A percentile compares a stretch with the other conserved stretches of the same genome.
Conservation (phyloP, 2,113 vertebrate genomes). For the Dermatemys mawii region DNA sequence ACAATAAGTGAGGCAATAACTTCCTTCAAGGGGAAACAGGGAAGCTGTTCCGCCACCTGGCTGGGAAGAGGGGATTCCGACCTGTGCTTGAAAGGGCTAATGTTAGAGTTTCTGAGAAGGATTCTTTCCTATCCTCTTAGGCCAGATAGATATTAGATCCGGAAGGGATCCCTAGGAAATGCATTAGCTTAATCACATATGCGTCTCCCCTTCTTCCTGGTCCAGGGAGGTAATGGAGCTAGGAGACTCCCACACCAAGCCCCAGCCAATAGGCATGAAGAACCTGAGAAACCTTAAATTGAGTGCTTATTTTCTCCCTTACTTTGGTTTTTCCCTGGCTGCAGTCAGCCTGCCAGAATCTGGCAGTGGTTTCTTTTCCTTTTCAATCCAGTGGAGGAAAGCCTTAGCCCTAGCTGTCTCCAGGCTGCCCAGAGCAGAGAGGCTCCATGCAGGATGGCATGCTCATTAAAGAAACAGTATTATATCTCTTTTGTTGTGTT, state of each 20-base stretch:
- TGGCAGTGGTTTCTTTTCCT: not conserved
- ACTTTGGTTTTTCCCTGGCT: not conserved
- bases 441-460: not conserved
- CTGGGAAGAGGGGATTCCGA: not conserved
- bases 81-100: constrained; percentile 47
- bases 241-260: not conserved
- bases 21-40: not conserved
- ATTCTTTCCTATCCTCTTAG: not conserved
- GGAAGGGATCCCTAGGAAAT: not conserved
- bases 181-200: not conserved
- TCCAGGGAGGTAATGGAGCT: not conserved
- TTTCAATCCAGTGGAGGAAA: not conserved
- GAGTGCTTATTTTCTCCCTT: not conserved
- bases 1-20: not conserved
- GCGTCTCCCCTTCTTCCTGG: not conserved
- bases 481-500: constrained; percentile 13
- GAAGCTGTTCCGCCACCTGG: not conserved
- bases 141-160: not conserved
- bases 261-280: too few relatives aligned
- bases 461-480: constrained; percentile 1
- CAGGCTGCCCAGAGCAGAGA: not conserved
- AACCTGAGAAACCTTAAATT: not conserved
- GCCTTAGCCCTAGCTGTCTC: not conserved
- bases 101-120: constrained; percentile 24
- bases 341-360: not conserved